These are phyloP conservation scores for Agonopterix subpropinquella DNA, from an alignment of 2,888 invertebrate species.

Conservation along the genomic window DNA sequence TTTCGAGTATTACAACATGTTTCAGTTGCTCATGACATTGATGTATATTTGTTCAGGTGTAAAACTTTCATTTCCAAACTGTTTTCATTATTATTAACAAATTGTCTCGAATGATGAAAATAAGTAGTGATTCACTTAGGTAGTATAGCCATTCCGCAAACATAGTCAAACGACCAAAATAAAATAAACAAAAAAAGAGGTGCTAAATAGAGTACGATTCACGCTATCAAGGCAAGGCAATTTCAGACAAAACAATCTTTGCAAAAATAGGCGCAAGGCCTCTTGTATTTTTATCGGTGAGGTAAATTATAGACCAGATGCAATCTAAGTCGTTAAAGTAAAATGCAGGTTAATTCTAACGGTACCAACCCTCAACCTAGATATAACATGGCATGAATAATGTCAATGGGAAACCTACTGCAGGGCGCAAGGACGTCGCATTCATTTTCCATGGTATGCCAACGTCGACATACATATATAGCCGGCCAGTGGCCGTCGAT, in stretches of 20 bases:
- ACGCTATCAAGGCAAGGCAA: slow-evolving; percentile 5
- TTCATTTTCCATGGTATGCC: slow-evolving; percentile 41
- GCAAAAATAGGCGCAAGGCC: slow-evolving; percentile 7
- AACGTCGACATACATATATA: not conserved
- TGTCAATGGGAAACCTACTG: slow-evolving; percentile 32
- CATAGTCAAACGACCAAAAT: too few relatives aligned
- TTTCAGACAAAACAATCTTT: slow-evolving; percentile 11
- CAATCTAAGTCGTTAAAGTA: too few relatives aligned
- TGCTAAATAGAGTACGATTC: slow-evolving; percentile 2
- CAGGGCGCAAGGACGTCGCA: slow-evolving; percentile 45
- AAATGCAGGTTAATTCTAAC: not conserved
- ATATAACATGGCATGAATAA: slow-evolving; percentile 16
- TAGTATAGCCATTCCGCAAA: too few relatives aligned
- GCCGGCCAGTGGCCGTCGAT: slow-evolving; percentile 43
- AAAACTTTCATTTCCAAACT: too few relatives aligned
- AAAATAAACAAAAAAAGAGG: too few relatives aligned
- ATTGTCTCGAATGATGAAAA: too few relatives aligned
- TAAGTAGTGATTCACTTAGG: too few relatives aligned
- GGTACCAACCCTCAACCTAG: slow-evolving; percentile 2
- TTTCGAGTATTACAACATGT: too few relatives aligned
- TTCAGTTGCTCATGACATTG: too few relatives aligned
- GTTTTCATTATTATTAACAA: too few relatives aligned
- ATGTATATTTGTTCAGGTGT: too few relatives aligned
- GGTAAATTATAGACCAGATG: too few relatives aligned
- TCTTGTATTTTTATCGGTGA: not conserved